Base-by-base conservation (phyloP, 1,140 invertebrate species). In the Heliconius hewitsoni region DNA sequence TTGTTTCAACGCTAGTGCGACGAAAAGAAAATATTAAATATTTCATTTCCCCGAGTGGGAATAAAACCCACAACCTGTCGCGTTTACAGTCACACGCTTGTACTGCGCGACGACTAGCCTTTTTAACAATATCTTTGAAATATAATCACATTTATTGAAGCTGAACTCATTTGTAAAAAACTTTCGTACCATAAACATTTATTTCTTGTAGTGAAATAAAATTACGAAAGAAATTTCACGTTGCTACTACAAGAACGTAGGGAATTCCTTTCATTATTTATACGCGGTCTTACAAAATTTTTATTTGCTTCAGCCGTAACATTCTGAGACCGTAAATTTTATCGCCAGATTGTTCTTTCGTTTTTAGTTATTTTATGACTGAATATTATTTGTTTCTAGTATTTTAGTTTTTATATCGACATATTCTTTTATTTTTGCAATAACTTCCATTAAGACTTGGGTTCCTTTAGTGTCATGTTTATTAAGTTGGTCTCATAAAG, bases 201-300 rank as follows among this genome's bases (percentile, higher is more conserved):
- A 46, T 76, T 71, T 23, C 42, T 71, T 77, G 42, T 71, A 55
- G 70, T 52, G 46, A 77, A 71, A 77, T 46, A 71, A 66, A 52
- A 77, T 77, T 55, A 77, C 46, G 23, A 27, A 42, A 71, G 46
- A 55, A 55, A 72, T 55, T 71, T 55, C 42, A 52, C 70, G 66
- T 70, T 27, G 46, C 66, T 50, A 77, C 50, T 77, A 77, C 46
- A 77, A 77, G 70, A 77, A 77, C 70, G 42, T 71, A 37, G 66
- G 42, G 66, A 77, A 77, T 77, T 77, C 76, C 70, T 77, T 77
- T 71, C 76, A 77, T 77, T 77, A 77, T 77, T 77, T 77, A 77
- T 77, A 77, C 66, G 39, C 66, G 76, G 76, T 77, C 76, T 77
- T 77, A 77, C 76, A 77, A 77, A 76, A 71, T 77, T 77, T 70